Conservation (phyloP, 2,888 invertebrate genomes). For the Allygus modestus region DNA sequence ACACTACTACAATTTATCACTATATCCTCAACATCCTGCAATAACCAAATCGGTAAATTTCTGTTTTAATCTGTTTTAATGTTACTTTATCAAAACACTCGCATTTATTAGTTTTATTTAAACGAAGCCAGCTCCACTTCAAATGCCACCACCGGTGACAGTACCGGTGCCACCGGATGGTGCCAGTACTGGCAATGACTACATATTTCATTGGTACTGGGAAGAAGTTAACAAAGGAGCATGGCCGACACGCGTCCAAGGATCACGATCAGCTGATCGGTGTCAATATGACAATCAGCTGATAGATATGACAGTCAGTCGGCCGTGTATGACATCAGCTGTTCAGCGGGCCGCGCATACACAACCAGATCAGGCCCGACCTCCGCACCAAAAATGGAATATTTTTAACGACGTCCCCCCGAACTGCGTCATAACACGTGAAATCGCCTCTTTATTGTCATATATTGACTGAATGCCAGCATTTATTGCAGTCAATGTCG, state of each 20-base stretch:
- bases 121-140: neutral
- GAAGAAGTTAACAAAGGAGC: neutral
- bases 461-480: constrained; percentile 12
- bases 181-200: no score
- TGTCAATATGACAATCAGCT: constrained; percentile 32
- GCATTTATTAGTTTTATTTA: neutral
- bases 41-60: no score
- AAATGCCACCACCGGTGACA: neutral
- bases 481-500: neutral
- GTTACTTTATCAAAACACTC: neutral
- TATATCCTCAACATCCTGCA: no score
- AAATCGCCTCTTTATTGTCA: constrained; percentile 10
- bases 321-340: constrained; percentile 28
- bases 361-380: constrained; percentile 17
- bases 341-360: neutral
- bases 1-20: no score
- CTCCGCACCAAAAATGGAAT: constrained; percentile 16
- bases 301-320: constrained; percentile 25
- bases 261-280: constrained; percentile 23
- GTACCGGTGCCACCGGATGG: neutral
- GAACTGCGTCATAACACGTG: neutral
- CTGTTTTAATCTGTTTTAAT: neutral
- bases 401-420: constrained; percentile 2
- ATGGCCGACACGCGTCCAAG: neutral
- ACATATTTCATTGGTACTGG: no score